These are phyloP conservation scores for Lanius ludovicianus DNA, from an alignment of 2,113 vertebrate species.

Conservation along the genomic window DNA sequence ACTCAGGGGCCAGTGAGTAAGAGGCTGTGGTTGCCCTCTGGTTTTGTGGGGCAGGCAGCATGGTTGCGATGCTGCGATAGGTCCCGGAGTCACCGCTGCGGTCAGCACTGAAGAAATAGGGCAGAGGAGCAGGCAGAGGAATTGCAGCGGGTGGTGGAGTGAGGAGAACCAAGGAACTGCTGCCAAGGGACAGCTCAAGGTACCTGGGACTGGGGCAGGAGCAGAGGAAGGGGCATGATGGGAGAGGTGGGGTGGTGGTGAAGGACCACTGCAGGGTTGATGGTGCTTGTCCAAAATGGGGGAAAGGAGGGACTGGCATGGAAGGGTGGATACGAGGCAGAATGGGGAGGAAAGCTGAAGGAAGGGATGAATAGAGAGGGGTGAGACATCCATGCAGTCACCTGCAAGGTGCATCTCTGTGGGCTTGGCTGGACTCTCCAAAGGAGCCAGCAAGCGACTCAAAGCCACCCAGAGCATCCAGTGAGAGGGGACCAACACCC, in stretches of 20 bases:
- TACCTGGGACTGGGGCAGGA: neutral
- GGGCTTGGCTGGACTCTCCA: fast-evolving
- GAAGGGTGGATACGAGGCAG: neutral
- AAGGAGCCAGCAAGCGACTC: neutral
- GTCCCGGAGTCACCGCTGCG: neutral
- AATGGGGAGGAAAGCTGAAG: neutral
- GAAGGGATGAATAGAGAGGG: neutral
- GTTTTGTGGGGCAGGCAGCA: constrained; percentile 14
- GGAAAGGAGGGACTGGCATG: neutral
- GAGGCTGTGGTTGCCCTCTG: constrained; percentile 35
- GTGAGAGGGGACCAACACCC: neutral
- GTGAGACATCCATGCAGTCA: fast-evolving
- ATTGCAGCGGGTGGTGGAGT: neutral
- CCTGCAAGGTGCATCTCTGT: neutral
- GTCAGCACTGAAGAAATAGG: neutral
- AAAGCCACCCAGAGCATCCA: neutral
- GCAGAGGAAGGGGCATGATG: neutral
- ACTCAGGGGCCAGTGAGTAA: neutral
- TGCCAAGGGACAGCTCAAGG: neutral
- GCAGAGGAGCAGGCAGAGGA: neutral
- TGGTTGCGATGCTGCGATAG: constrained; percentile 14
- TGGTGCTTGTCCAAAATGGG: fast-evolving
- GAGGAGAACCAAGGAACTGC: neutral
- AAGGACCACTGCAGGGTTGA: fast-evolving
- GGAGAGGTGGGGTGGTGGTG: neutral